Base-by-base conservation (phyloP, 2,113 vertebrate genomes). In the Forbesichthys papilliferus region DNA sequence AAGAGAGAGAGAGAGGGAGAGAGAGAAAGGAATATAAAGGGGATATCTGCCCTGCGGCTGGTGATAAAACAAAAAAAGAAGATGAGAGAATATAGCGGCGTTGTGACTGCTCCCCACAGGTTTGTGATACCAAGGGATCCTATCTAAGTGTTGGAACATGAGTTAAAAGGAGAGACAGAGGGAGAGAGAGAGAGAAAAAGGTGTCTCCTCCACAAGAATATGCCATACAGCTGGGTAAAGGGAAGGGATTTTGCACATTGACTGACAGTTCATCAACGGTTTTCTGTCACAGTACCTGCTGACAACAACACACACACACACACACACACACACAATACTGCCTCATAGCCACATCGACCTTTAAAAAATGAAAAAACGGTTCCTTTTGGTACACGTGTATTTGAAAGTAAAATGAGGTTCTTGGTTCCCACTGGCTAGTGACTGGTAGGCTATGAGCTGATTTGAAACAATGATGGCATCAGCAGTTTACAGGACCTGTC, bases 371-470 rank as follows among this genome's bases (percentile, higher is more conserved):
- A 80, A 75, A 64, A 33, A 0, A 36, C 75, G 18, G 69, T 73
- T 74, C 74, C 71, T 52, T 53, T 36, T 62, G 10, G 0, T 61
- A 64, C 66, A 11, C 27, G 14, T 16, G 55, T 48, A 70, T 79
- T 80, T 82, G 60, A 79, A 84, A 82, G 67, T 79, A 34, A 73
- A 80, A 80, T 80, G 58, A 84, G 74, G 75, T 78, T 55, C 59
- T 72, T 73, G 47, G 66, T 82, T 57, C 72, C 49, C 12, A 48
- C 1, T 1, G 11, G 36, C 49, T 67, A 64, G 65, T 55, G 64
- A 54, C 68, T 66, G 51, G 75, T 49, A 64, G 58, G 48, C 12
- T 9, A 10, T 47, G 9, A 61, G 12, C 6, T 36, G 27, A 53
- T 75, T 74, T 76, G 5, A 47, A 73, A 62, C 58, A 48, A 42